Base-by-base conservation (phyloP, 1,140 invertebrate genomes). In the Eciton burchellii region DNA sequence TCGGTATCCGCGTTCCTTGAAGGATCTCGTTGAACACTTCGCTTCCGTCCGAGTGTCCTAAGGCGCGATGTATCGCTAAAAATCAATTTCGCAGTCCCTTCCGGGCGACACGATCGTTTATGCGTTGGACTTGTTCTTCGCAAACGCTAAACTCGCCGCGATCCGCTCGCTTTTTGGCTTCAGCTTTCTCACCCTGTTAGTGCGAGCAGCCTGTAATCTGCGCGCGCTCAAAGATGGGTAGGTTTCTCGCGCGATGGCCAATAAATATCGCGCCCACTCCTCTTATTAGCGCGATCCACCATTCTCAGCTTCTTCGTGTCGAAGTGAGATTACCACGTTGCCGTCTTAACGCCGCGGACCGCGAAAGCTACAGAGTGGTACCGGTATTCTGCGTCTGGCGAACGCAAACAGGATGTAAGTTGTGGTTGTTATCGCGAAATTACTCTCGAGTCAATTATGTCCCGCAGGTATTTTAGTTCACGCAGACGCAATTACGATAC, bases 11-110 rank as follows among this genome's bases (percentile, higher is more conserved):
- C 41, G 81, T 60, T 59, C 71, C 63, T 71, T 57, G 60, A 74
- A 70, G 62, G 59, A 84, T 86, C 54, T 74, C 70, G 24, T 76
- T 45, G 24, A 71, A 79, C 57, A 52, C 49, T 79, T 76, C 29
- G 47, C 57, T 54, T 54, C 26, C 45, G 35, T 52, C n/a, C 59
- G 47, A 21, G 63, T 52, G 52, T 70, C 82, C 41, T 41, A 70
- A 35, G 81, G 81, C 85, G 11, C 21, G 65, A 77, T 54, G 83
- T 88, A 88, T 88, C 81, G 87, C 83, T 76, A 70, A 88, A 86
- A 90, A 90, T 90, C 89, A 90, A 90, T 90, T 90, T 89, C 19
- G 65, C 82, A 41, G 86, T 90, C 88, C 73, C 89, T 85, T 43
- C 56, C 45, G 89, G 86, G 72, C 82, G 54, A 29, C 74, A 43